These are phyloP conservation scores for Callithrix jacchus DNA, from an alignment of 2,113 vertebrate species.

Conservation along the genomic window DNA sequence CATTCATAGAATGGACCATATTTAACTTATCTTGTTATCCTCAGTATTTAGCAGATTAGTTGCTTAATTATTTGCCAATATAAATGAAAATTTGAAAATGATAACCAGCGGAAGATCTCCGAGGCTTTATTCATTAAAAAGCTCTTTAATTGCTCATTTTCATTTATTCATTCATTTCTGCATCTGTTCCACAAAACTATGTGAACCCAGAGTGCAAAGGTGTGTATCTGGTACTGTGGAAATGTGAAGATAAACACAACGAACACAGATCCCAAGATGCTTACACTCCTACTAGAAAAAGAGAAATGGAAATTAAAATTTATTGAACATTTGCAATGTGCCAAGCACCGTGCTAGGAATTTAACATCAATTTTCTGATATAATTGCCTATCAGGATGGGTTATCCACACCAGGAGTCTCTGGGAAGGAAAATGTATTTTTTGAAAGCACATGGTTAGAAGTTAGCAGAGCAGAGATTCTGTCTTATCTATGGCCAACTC, in stretches of 20 bases:
- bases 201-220: background rate
- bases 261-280: background rate
- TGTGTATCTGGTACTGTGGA: no score
- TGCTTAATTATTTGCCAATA: background rate
- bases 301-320: background rate
- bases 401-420: background rate
- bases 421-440: conserved; percentile 4
- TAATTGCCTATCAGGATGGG: background rate
- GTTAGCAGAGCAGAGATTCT: background rate
- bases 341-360: background rate
- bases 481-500: background rate
- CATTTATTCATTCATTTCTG: background rate
- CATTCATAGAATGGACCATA: background rate
- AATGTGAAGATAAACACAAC: background rate
- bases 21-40: background rate
- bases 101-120: background rate
- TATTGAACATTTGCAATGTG: background rate
- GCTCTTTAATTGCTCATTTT: background rate
- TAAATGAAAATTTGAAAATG: background rate
- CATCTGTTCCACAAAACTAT: background rate
- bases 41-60: background rate
- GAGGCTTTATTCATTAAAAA: background rate
- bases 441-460: background rate
- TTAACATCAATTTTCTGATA: background rate
- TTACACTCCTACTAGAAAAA: background rate